Base-by-base conservation (phyloP, 2,797 vertebrate genomes). In the Aythya fuligula region DNA sequence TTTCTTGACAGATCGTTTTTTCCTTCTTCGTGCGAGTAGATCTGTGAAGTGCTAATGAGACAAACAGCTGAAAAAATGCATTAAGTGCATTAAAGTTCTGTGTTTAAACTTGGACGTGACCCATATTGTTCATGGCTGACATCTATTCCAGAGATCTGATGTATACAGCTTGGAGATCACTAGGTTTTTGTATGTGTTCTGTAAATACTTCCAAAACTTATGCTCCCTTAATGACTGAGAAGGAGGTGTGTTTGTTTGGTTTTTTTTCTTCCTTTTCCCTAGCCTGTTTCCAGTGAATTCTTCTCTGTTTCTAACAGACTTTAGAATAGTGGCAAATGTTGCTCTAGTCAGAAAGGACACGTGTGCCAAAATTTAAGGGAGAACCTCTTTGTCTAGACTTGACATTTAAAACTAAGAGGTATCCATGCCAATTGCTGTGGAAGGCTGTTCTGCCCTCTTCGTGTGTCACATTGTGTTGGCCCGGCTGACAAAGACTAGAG, bases 21-120 rank as follows among this genome's bases (percentile, higher is more conserved):
- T 67, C 47, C 4, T 19, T 58, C 27, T 73, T 81, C 61, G 38
- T 90, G 38, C 61, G 77, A 90, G 25, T 80, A 73, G 77, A 79
- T 79, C 57, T 93, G 43, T 94, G 77, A 90, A 87, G 80, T 87
- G 75, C 45, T 94, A 93, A 93, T 89, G 85, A 93, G 93, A 89
- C 67, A 90, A 87, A 93, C 69, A 83, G 69, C 43, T 94, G 60
- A 89, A 94, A 95, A 94, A 94, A 77, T 80, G 45, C 53, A 41
- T 89, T 74, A 74, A 67, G 28, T 51, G 49, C 49, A 51, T 51
- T 51, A 51, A 51, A 32, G 88, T 94, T 94, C 21, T 20, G 27
- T 77, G 57, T 83, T 82, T 85, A 90, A 69, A 30, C 65, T 94
- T 96, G 51, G 60, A 84, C 90, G 45, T 87, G 77, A 88, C 83